Evolutionary conservation across 2,113 vertebrate genomes (phyloP), one percentile per base, ranked within the genome.

Genomic region (Takifugu flavidus): DNA sequence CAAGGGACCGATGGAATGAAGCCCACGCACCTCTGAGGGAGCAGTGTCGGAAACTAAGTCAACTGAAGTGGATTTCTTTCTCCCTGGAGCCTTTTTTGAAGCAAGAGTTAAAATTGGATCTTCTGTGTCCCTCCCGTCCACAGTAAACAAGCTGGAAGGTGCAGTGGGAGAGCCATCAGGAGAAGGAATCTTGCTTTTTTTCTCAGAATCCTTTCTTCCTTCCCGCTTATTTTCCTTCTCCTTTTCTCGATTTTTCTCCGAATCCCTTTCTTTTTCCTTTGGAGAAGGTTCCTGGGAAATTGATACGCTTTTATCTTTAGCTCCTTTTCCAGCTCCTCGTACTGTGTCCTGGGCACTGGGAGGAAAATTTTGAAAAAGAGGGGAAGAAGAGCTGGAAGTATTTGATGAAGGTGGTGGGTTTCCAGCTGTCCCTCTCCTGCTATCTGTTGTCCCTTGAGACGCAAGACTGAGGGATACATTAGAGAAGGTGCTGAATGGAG

Each of bases 161-260:
- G 79, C 67, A 72, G 67, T 86, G 26, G 88, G 82, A 15, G 89
- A 84, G 60, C 78, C 68, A 25, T 90, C 89, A 6, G 77, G 72
- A 34, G 82, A 55, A 27, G 85, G 74, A 42, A 58, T 75, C 53
- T 88, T 90, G 52, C 79, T 84, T 75, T 81, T 88, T 66, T 85
- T 88, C 59, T 90, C 89, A 64, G 80, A 68, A 27, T 91, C 93
- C 66, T 95, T 98, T 73, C 93, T 94, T 52, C 92, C 94, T 76
- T 95, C 93, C 5, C 93, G 92, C 67, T 98, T 98, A 83, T 98
- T 98, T 78, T 99, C 96, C 76, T 98, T 98, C 54, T 96, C 95
- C 69, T 86, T 89, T 28, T 90, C 89, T 27, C 84, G 53, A 46
- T 65, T 85, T 72, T 91, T 94, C 75, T 98, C 97, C 51, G 86